Base-by-base conservation (phyloP, 2,888 invertebrate species). In the Deilephila porcellus region DNA sequence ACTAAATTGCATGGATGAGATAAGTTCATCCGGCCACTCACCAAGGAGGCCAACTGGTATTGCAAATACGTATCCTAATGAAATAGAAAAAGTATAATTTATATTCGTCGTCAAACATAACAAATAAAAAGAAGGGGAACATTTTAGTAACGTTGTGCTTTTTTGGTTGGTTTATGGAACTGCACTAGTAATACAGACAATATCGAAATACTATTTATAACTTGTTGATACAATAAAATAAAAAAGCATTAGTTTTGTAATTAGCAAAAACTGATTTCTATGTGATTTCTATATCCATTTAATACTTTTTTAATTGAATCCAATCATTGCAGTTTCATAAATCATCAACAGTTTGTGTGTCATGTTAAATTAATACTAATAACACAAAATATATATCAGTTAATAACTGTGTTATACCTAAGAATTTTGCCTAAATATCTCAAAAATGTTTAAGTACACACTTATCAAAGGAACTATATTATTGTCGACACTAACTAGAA, bases 21-120 rank as follows among this genome's bases (percentile, higher is more conserved):
- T 81, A 79, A 78, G 77, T 75, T 74, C 77, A 83, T 83, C 88
- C 87, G 86, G 91, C 90, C 92, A 94, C 94, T 94, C 94, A 94
- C 94, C 94, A 93, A 88, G 77, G 93, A 91, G 93, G 93, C 92
- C 91, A 93, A 88, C 93, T 93, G 93, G 92, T 91, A 91, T 93
- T 93, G 93, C 90, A 93, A 93, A 93, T 88, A 94, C 81, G 93
- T 90, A 90, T 94, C 94, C 94, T 94, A 92, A 90, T 90, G 82
- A 88, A 91, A 92, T 90, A 90, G 88, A 93, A 92, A 92, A 87
- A 88, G 85, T 80, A 82, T 80, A 84, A 77, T 77, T 76, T 75
- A 80, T 83, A 85, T 89, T 85, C 87, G 25, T 53, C 29, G 60
- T 70, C 70, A 78, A 70, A 74, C 52, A 45, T 71, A 71, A 52